Evolutionary conservation across 2,113 vertebrate genomes (phyloP), one percentile per base, ranked within the genome.

Genomic region (Osmerus mordax): DNA sequence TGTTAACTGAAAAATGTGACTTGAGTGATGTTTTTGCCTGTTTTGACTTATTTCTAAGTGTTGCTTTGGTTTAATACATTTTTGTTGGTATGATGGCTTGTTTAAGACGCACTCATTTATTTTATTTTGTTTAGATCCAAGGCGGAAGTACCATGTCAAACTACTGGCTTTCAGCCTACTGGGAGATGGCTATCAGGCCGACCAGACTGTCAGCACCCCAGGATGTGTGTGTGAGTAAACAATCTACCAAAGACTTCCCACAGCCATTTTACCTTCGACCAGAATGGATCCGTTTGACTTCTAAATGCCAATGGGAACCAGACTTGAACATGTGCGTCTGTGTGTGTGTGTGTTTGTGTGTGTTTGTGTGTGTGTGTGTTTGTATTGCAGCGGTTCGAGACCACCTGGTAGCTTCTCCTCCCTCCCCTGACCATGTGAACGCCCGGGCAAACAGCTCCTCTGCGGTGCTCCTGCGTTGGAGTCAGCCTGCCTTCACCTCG

Each of bases 111-210:
- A 29, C 6, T 62, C 5, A 12, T 64, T 36, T 11, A 64, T 61
- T 8, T 69, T 1, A 74, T 70, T 77, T 29, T n/a, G 59, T 84
- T 12, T 84, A 99, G 97, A 95, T 83, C 96, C 97, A 65, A 93
- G 96, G 82, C 95, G 93, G 87, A 99, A 97, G 66, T 99, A 99
- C 66, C 96, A 98, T 0, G 94, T 99, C 36, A 93, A 96, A 74
- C 91, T 99, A 56, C 81, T 97, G 81, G 96, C 96, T 25, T 93
- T 94, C 77, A 94, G 91, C 81, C 89, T 54, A 65, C 71, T 90
- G 70, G 97, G 97, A 84, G 96, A 98, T 51, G 97, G 97, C 41
- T 98, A 98, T 78, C 95, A 99, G 85, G 95, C 95, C 0, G 97
- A 99, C 81, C 97, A 96, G 81, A 96, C 95, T 0, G 88, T 95